phyloP scores from a whole-genome alignment of 1,140 invertebrate genomes.

The Saccostrea echinata region DNA sequence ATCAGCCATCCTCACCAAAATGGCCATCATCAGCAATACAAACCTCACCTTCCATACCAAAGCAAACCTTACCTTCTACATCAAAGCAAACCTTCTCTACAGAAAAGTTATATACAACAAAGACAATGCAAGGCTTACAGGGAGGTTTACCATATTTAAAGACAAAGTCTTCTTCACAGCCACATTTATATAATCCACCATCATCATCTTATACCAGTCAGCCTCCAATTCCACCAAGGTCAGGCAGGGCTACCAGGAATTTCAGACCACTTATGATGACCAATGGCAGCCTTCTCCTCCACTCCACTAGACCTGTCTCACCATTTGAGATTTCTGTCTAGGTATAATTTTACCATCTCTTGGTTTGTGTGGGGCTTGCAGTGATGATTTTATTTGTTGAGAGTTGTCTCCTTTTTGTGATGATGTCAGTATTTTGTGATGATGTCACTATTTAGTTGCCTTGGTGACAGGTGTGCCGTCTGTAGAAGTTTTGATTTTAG shows the following conservation, averaged over 20 bases:
- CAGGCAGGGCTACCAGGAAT: background rate
- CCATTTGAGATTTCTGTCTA: constrained; percentile 42
- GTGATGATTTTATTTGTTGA: constrained; percentile 18
- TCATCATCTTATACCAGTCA: background rate
- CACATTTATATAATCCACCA: background rate
- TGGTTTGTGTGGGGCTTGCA: background rate
- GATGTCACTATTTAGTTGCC: constrained; percentile 20
- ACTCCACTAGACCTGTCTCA: constrained; percentile 20
- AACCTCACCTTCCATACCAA: background rate
- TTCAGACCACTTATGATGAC: constrained; percentile 2
- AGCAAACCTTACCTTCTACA: background rate
- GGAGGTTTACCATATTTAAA: background rate
- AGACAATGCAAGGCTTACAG: background rate
- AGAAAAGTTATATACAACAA: background rate
- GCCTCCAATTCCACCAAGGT: constrained; percentile 3
- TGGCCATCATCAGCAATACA: background rate
- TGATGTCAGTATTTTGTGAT: constrained; percentile 8
- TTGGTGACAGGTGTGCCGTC: background rate
- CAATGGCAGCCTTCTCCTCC: constrained; percentile 38
- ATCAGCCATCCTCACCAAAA: background rate
- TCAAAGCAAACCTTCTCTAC: background rate
- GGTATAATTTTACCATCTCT: constrained; percentile 13
- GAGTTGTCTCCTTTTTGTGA: constrained; percentile 16
- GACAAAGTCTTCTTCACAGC: background rate
- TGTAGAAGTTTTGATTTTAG: background rate